Base-by-base conservation (phyloP, 2,113 vertebrate species). In the Actenoides hombroni region DNA sequence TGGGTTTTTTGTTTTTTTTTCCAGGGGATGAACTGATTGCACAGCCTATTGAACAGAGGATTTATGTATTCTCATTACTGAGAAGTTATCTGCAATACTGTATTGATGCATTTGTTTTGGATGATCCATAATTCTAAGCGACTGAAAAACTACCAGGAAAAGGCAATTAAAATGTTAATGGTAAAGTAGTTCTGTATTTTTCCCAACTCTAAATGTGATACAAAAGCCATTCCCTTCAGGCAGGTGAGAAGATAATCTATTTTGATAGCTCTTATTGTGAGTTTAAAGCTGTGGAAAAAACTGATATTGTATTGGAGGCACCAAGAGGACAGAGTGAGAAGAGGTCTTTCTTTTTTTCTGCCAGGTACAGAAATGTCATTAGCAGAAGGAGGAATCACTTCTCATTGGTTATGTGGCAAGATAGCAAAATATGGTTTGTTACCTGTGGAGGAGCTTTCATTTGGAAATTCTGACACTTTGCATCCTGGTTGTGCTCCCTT, bases 31-130 rank as follows among this genome's bases (percentile, higher is more conserved):
- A 92, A 73, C 44, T 49, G 49, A 80, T 69, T 92, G 73, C 59
- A 83, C 53, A 92, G 75, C 44, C 46, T 93, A 77, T 61, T 56
- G 64, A 90, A 37, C 15, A 17, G 37, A n/a, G 49, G 71, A 90
- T 95, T 88, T 86, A 77, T 95, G n/a, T 83, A 29, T 94, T 86
- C 37, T 88, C 79, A 67, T 90, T 88, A 49, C 67, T 35, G 56
- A 89, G 51, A 54, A 88, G 54, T 83, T 90, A 77, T 69, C 68
- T 86, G 51, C 49, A 74, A 70, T 83, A 59, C 21, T 74, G 73
- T 86, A 80, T 92, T 7, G 31, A 94, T 59, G 37, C 37, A 46
- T 88, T 92, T 88, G 33, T 77, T 28, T 61, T 77, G 28, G n/a
- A 31, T 82, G 48, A 87, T 71, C 24, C 61, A 61, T 94, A 93